Evolutionary conservation across 2,888 invertebrate genomes (phyloP), one percentile per base, ranked within the genome.

Genomic region (Andrena dorsata): DNA sequence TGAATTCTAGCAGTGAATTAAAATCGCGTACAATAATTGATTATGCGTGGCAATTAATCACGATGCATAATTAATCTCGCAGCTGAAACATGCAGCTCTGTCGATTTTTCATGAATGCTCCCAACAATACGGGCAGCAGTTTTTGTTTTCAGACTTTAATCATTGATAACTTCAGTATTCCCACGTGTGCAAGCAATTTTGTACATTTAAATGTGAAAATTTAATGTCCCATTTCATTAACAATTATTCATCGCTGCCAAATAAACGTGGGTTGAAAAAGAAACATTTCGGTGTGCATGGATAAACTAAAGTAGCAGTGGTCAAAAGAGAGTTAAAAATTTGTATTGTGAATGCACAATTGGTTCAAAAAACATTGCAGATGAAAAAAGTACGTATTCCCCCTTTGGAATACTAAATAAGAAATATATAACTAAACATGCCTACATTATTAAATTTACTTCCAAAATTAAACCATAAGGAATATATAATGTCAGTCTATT

Each of bases 1-100:
- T 56, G 76, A 83, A 71, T 56, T 73, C 30, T 70, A 63, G 16
- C 68, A 51, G 65, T 30, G 70, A 41, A 70, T 80, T 88, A 79
- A 86, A 86, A 83, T 72, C 78, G 61, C 56, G 20, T 51, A 64
- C 76, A 83, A 88, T 86, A 88, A 88, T 86, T 86, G 70, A 86
- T 83, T 63, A 68, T 10, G 35, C 5, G 60, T 63, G 5, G 75
- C 86, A 86, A 83, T 88, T 86, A 86, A 86, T 86, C 69, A 74
- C n/a, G 41, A 73, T 86, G 66, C 72, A 86, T 86, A 81, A 84
- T 88, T 86, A 80, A 86, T 73, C 58, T 13, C 28, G 13, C 41
- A 28, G 70, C 71, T 76, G 61, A 83, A 86, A 78, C 80, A 78
- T 83, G 83, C 71, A 83, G 47, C 63, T 53, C 65, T 13, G 13